Percentiles rank a stretch among this genome's conserved stretches.
Evolutionary conservation across 2,888 invertebrate species (phyloP).

Genomic region (Dasypogon diadema): DNA sequence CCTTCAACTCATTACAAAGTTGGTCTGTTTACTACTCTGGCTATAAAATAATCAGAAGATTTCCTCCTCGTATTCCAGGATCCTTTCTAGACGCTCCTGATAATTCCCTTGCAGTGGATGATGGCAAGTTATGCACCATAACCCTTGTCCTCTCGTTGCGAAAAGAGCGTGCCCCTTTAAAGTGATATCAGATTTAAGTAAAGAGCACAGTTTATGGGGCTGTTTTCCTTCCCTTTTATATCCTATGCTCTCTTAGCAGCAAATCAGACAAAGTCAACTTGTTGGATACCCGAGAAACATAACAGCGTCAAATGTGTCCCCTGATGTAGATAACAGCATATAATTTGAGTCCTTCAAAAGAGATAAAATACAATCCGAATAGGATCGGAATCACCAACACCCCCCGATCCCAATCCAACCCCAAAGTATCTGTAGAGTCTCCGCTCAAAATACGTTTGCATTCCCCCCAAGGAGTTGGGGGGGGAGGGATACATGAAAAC

Average conservation of each 20-base stretch:
- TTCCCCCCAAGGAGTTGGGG: no score
- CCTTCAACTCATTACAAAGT: no score
- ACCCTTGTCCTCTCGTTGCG: neutral
- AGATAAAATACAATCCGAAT: constrained; percentile 41
- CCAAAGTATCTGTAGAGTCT: neutral
- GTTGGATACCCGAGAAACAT: constrained; percentile 36
- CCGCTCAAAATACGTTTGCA: constrained; percentile 5
- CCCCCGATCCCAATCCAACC: neutral
- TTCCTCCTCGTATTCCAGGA: no score
- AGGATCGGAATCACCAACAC: constrained; percentile 22
- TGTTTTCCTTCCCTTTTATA: constrained; percentile 21
- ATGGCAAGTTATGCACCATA: no score
- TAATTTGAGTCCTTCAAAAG: constrained; percentile 47
- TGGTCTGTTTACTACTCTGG: no score
- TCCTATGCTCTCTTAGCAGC: constrained; percentile 36
- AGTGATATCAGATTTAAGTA: constrained; percentile 21
- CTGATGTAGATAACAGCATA: constrained; percentile 46
- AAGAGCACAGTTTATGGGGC: constrained; percentile 13
- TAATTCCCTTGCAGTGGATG: no score
- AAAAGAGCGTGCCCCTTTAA: neutral
- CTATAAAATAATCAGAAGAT: no score
- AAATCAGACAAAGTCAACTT: constrained; percentile 44
- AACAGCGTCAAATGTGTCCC: constrained; percentile 46
- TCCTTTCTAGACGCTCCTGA: no score
- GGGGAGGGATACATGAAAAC: neutral